Evolutionary conservation across 1,140 invertebrate species (phyloP), one percentile per base, ranked within the genome.

Genomic region (Lucilia sericata): DNA sequence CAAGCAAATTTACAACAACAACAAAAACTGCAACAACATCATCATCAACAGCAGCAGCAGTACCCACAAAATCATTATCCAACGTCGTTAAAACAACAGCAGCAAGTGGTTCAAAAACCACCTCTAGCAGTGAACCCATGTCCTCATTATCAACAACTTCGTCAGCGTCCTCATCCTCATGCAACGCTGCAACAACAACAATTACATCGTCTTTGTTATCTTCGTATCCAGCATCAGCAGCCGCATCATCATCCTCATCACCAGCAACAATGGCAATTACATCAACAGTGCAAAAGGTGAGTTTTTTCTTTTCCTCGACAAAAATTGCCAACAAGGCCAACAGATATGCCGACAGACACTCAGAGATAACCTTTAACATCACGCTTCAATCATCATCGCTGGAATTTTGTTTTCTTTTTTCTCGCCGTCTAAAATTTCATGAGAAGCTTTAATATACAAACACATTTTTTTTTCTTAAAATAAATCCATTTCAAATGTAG

Each of bases 271-370:
- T 19, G 25, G 25, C 42, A 55, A 55, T 76, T 78, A 80, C 76
- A 42, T 42, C 34, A 49, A 80, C 42, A 80, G 42, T 47, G 42
- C 81, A 74, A 74, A 55, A 82, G 70, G 74, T 82, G 70, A 82
- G 74, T 34, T 42, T 60, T n/a, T 70, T 84, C 51, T 78, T 21
- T 60, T 17, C 51, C 55, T 60, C 13, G 5, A n/a, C 55, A 7
- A 17, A n/a, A 70, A n/a, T n/a, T 25, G 65, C 21, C 5, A 17
- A 10, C 8, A 17, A 60, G 4, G 0, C 14, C 13, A 14, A n/a
- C 55, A 7, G 55, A 60, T 14, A 17, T 3, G 7, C 2, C 13
- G 14, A 14, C 55, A n/a, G n/a, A n/a, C 55, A 7, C 14, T 0
- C 55, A 60, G n/a, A 60, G 65, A 70, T 70, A 70, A 70, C 65